Evolutionary conservation across 2,113 vertebrate genomes (phyloP).

Genomic region (Fregata magnificens): DNA sequence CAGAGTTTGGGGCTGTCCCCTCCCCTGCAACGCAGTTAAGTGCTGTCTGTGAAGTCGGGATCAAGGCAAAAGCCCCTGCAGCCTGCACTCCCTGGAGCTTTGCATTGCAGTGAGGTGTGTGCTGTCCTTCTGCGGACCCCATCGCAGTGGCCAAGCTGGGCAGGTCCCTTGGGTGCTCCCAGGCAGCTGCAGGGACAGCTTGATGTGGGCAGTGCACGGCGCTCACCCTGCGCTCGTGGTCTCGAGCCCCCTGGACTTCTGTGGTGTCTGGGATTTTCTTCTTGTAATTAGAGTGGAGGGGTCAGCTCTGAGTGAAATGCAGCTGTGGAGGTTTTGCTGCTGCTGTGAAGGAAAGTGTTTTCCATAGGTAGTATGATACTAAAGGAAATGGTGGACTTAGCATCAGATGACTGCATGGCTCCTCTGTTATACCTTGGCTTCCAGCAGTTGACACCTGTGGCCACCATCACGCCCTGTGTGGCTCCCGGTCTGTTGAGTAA

Average conservation of each 20-base stretch:
- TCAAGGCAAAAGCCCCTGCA: neutral
- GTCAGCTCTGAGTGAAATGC: neutral
- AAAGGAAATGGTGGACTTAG: neutral
- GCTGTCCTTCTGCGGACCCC: neutral
- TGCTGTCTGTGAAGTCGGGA: neutral
- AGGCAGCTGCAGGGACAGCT: accelerated
- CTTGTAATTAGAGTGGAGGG: neutral
- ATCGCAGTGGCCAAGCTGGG: accelerated
- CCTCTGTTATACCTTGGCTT: neutral
- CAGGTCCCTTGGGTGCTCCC: neutral
- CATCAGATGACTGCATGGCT: neutral
- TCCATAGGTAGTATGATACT: neutral
- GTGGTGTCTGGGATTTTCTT: neutral
- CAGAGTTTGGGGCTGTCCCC: neutral
- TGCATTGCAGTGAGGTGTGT: neutral
- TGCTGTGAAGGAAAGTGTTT: neutral
- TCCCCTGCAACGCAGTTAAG: neutral
- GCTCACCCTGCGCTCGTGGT: accelerated
- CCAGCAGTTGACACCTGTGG: no score
- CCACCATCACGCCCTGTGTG: neutral
- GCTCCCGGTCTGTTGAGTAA: neutral
- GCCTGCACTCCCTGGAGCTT: neutral
- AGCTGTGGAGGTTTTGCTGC: neutral
- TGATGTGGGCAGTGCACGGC: accelerated
- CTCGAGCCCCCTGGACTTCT: neutral